These are phyloP conservation scores for Cyclophora albipunctata DNA, from an alignment of 2,888 invertebrate species.

Conservation along the genomic window DNA sequence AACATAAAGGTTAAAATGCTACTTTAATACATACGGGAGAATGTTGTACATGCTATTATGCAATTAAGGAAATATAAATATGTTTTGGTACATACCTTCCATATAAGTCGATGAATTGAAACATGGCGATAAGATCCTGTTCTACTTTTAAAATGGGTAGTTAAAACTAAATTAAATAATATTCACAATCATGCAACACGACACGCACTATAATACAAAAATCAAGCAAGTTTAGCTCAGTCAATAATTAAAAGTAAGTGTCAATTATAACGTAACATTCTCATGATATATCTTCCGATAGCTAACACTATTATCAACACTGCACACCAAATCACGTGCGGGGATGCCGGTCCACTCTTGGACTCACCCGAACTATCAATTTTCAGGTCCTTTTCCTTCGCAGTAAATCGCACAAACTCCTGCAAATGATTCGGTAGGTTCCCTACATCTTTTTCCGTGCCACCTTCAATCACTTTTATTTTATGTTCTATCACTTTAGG, in stretches of 20 bases:
- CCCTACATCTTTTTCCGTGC: constrained; percentile 75
- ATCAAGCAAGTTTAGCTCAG: constrained; percentile 25
- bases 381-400: constrained; percentile 69
- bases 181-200: constrained; percentile 47
- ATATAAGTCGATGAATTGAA: neutral
- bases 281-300: constrained; percentile 54
- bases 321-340: constrained; percentile 70
- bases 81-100: no score
- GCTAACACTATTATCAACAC: constrained; percentile 65
- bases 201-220: constrained; percentile 23
- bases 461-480: constrained; percentile 80
- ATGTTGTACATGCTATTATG: no score
- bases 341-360: constrained; percentile 49
- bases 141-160: neutral
- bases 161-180: constrained; percentile 9
- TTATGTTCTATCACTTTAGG: constrained; percentile 65
- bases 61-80: no score
- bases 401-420: constrained; percentile 82
- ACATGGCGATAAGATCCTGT: constrained; percentile 10
- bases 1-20: no score
- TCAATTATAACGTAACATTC: constrained; percentile 53
- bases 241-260: constrained; percentile 30
- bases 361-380: constrained; percentile 71
- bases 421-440: constrained; percentile 85
- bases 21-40: no score